These are phyloP conservation scores for Acipenser oxyrinchus DNA, from an alignment of 2,797 vertebrate genomes.

Conservation along the genomic window DNA sequence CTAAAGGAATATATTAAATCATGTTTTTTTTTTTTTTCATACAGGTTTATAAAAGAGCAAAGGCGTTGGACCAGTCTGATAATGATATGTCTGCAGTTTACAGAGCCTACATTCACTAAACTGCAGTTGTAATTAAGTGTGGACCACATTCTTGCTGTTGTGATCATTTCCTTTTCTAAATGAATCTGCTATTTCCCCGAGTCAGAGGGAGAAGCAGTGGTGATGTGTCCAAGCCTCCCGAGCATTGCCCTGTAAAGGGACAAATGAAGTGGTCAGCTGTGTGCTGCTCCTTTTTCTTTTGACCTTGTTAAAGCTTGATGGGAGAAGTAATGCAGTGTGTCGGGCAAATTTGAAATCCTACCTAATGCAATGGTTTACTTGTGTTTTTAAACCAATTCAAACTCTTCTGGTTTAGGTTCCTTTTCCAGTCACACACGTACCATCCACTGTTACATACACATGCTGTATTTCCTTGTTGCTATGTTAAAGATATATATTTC, in stretches of 20 bases:
- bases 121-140: conserved; percentile 53
- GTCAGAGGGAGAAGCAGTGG: conserved; percentile 28
- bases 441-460: conserved; percentile 26
- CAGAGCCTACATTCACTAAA: conserved; percentile 97
- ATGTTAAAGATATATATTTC: conserved; percentile 7
- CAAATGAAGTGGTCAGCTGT: conserved; percentile 17
- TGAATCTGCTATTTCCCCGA: conserved; percentile 50
- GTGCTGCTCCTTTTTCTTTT: conserved; percentile 21
- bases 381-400: conserved; percentile 3
- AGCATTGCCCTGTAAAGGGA: conserved; percentile 43
- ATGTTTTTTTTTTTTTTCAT: background rate
- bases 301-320: conserved; percentile 18
- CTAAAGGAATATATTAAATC: background rate
- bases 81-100: conserved; percentile 98
- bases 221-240: conserved; percentile 28
- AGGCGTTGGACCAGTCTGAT: conserved; percentile 98
- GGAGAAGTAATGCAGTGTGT: conserved; percentile 21
- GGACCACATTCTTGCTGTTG: conserved; percentile 72
- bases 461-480: conserved; percentile 60
- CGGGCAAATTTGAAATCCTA: background rate
- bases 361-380: conserved; percentile 7
- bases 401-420: conserved; percentile 20
- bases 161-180: conserved; percentile 60
- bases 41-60: conserved; percentile 97
- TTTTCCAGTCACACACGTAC: conserved; percentile 19